Evolutionary conservation across 2,888 invertebrate species (phyloP).

Genomic region (Itoplectis maculator): DNA sequence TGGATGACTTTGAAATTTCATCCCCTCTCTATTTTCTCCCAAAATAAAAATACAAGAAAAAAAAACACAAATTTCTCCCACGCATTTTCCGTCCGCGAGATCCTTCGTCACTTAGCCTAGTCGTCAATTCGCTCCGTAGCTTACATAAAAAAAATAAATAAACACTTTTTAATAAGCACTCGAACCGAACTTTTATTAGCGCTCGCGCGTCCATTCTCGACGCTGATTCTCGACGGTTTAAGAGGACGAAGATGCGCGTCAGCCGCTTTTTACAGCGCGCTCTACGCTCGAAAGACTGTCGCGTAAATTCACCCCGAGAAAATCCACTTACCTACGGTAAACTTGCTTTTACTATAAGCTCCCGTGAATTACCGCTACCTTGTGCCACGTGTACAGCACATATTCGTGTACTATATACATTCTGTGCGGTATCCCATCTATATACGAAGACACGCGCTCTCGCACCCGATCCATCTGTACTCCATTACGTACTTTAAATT

Average conservation of each 20-base stretch:
- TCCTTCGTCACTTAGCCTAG: constrained; percentile 2
- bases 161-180: constrained; percentile 1
- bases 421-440: background rate
- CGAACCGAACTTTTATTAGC: background rate
- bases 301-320: constrained; percentile 54
- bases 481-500: constrained; percentile 63
- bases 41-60: background rate
- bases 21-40: background rate
- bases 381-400: constrained; percentile 5
- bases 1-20: background rate
- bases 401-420: constrained; percentile 5
- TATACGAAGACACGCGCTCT: constrained; percentile 17
- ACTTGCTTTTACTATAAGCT: constrained; percentile 43
- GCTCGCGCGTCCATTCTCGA: background rate
- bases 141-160: constrained; percentile 10
- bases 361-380: constrained; percentile 38
- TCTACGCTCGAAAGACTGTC: constrained; percentile 39
- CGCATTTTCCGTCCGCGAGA: too few species aligned
- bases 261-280: constrained; percentile 7
- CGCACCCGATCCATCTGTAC: constrained; percentile 45
- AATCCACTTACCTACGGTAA: constrained; percentile 62
- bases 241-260: constrained; percentile 8
- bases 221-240: constrained; percentile 14
- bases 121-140: background rate
- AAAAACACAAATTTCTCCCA: background rate